Evolutionary conservation across 2,888 invertebrate genomes (phyloP).

Genomic region (Drosophila pseudotalamancana): DNA sequence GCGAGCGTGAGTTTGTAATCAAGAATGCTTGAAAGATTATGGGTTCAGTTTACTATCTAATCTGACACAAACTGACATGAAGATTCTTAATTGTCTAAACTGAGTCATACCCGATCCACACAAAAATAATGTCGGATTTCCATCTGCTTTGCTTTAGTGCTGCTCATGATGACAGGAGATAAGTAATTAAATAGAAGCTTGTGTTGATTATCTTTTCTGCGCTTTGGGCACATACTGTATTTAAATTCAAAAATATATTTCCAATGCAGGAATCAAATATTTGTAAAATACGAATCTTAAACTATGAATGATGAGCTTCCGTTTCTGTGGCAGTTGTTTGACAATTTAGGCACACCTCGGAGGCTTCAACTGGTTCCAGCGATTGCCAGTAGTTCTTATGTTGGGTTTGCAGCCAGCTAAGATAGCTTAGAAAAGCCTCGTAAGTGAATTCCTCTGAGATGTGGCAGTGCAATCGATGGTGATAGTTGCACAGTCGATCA

Average conservation of each 20-base stretch:
- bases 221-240: neutral
- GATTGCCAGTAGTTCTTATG: conserved; percentile 80
- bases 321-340: neutral
- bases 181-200: too few species aligned
- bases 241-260: neutral
- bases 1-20: too few species aligned
- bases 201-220: neutral
- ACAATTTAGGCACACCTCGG: conserved; percentile 30
- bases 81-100: too few species aligned
- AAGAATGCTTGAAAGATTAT: too few species aligned
- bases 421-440: conserved; percentile 76
- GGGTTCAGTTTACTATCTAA: too few species aligned
- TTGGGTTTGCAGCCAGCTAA: conserved; percentile 72
- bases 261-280: neutral
- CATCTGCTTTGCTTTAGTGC: too few species aligned
- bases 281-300: neutral
- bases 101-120: too few species aligned
- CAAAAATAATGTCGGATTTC: too few species aligned
- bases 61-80: too few species aligned
- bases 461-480: conserved; percentile 78
- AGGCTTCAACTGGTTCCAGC: conserved; percentile 30
- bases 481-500: conserved; percentile 84
- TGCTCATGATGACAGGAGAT: too few species aligned
- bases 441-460: conserved; percentile 74
- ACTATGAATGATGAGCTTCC: neutral